Percentiles rank a stretch among this genome's conserved stretches.
phyloP scores from a whole-genome alignment of 2,888 invertebrate genomes.

The Acanthosepion esculentum region DNA sequence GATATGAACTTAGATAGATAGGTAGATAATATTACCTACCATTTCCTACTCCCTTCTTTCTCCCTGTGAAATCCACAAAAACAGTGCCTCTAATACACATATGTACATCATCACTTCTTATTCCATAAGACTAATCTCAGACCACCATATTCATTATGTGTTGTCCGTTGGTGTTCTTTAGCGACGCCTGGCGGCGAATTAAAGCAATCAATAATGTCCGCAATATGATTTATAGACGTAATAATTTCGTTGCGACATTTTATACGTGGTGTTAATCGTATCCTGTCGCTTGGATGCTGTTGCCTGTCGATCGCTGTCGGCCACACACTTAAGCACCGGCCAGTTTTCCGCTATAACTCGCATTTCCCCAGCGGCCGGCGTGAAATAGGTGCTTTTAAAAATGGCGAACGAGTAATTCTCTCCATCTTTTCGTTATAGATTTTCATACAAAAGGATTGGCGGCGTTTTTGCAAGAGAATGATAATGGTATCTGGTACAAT shows the following conservation, averaged over 20 bases:
- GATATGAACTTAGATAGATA: too few relatives aligned
- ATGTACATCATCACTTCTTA: neutral
- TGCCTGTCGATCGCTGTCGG: neutral
- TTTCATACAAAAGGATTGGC: neutral
- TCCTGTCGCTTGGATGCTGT: slow-evolving; percentile 4
- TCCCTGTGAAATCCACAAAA: neutral
- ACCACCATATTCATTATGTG: neutral
- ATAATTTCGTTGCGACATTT: slow-evolving; percentile 21
- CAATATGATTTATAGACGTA: slow-evolving; percentile 22
- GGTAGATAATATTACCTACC: too few relatives aligned
- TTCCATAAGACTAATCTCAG: neutral
- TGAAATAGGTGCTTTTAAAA: neutral
- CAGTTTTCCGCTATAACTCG: neutral
- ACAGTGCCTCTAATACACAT: neutral
- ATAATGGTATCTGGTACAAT: neutral
- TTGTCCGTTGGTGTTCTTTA: neutral
- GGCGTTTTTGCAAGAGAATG: neutral
- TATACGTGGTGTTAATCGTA: neutral
- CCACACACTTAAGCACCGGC: neutral
- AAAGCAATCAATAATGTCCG: neutral
- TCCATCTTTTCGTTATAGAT: neutral
- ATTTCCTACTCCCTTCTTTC: neutral
- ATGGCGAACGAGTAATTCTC: neutral
- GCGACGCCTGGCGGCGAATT: slow-evolving; percentile 14
- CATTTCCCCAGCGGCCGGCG: too few relatives aligned